Evolutionary conservation across 2,888 invertebrate species (phyloP), one percentile per base, ranked within the genome.

Genomic region (Eupsilia transversa): DNA sequence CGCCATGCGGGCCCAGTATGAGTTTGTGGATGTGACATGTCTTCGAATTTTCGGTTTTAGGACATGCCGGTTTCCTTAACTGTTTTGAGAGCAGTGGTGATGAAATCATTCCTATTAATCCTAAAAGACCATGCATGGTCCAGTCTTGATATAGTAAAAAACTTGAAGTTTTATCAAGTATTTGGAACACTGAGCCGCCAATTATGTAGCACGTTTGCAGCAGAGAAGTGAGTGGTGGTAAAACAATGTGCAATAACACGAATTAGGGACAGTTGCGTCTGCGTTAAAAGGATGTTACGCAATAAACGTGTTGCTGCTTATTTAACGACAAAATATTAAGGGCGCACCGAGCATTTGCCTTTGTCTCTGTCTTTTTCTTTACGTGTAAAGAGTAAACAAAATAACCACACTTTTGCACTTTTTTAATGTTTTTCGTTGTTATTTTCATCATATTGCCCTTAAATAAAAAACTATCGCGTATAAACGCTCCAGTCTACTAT

Each of bases 251-350:
- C 27, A 67, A 27, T 41, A 20, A 12, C 20, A 43, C 12, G 30
- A 67, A 70, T 70, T 70, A 68, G 4, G 23, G 38, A 23, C 71
- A 54, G 41, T 35, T 43, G 52, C 69, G 56, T 54, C 54, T 72
- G 41, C 6, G 14, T n/a, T 43, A 41, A n/a, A 68, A 52, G n/a
- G 17, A 41, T 6, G 30, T 69, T 54, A 69, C 38, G 41, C 17
- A 41, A 71, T 71, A 5, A 68, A 30, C 52, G 30, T 12, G 17
- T 30, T 23, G 23, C 23, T 49, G 35, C 2, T 38, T 70, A 46
- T 65, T 27, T 66, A 46, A 65, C 43, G 65, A 35, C 70, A 38
- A n/a, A 12, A 30, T 68, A 49, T 69, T 20, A n/a, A n/a, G n/a
- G n/a, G n/a, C n/a, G n/a, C n/a, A n/a, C n/a, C n/a, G n/a, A n/a